Percentiles rank a stretch among this genome's conserved stretches.
Evolutionary conservation across 92 coral and sea anemone genomes (phyloP).

Genomic region (Pocillopora meandrina): DNA sequence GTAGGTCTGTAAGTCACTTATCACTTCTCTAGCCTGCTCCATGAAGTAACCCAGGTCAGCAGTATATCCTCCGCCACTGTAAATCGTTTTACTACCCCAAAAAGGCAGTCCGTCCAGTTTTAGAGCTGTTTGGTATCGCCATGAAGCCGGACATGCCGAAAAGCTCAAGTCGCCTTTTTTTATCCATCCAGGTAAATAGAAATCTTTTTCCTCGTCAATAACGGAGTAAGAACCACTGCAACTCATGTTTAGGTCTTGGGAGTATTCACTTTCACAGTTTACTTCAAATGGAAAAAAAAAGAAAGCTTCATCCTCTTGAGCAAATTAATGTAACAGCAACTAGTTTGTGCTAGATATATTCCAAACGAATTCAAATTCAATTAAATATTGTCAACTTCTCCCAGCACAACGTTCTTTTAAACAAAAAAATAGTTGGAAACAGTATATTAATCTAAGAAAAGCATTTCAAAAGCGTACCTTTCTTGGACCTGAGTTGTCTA

Average conservation of each 20-base stretch:
- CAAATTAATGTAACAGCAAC: neutral
- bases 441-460: neutral
- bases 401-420: no score
- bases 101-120: constrained; percentile 64
- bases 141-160: constrained; percentile 68
- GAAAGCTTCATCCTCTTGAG: neutral
- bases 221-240: constrained; percentile 37
- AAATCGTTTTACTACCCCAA: constrained; percentile 67
- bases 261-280: constrained; percentile 2
- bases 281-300: neutral
- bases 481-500: constrained; percentile 63
- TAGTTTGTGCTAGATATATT: no score
- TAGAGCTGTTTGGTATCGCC: constrained; percentile 69
- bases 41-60: constrained; percentile 83
- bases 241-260: constrained; percentile 10
- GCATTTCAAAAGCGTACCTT: constrained; percentile 45
- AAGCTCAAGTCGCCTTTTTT: constrained; percentile 35
- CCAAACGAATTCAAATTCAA: no score
- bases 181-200: constrained; percentile 75
- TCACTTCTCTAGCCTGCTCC: constrained; percentile 60
- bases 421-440: no score
- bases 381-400: no score
- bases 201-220: constrained; percentile 56
- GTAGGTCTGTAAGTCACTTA: constrained; percentile 39
- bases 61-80: constrained; percentile 83